Conservation (phyloP, 1,140 invertebrate species). For the Eriosoma lanigerum region DNA sequence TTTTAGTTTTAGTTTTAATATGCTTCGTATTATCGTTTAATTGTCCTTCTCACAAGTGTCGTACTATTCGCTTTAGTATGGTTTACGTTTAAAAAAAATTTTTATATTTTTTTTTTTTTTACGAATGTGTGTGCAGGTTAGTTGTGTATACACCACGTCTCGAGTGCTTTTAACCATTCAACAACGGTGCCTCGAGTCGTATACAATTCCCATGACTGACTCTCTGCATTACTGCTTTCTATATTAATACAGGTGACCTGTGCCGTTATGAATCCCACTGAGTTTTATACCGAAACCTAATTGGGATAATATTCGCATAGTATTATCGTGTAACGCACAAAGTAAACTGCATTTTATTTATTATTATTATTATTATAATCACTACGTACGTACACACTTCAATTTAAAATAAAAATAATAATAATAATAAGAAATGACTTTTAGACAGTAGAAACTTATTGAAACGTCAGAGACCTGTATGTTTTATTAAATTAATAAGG, state of each 20-base stretch:
- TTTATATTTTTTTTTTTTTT: no score
- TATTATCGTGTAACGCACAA: constrained; percentile 9
- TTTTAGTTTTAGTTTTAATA: no score
- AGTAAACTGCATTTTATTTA: not conserved
- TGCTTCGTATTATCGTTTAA: no score
- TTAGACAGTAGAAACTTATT: not conserved
- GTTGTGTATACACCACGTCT: no score
- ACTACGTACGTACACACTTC: not conserved
- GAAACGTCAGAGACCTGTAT: no score
- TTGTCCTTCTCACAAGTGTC: no score
- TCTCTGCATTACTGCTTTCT: not conserved
- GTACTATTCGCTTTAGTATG: no score
- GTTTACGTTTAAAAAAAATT: no score
- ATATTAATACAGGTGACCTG: constrained; percentile 19
- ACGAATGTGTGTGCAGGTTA: no score
- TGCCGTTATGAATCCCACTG: constrained; percentile 1
- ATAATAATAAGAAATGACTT: no score
- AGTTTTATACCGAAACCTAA: constrained; percentile 10
- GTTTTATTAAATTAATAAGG: no score
- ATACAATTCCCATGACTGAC: constrained; percentile 2
- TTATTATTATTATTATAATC: not conserved
- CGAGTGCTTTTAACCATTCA: constrained; percentile 19
- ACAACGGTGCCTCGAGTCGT: not conserved
- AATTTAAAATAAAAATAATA: no score
- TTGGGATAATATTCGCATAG: constrained; percentile 29